Conservation (phyloP, 2,888 invertebrate species). For the Podabrus alpinus region DNA sequence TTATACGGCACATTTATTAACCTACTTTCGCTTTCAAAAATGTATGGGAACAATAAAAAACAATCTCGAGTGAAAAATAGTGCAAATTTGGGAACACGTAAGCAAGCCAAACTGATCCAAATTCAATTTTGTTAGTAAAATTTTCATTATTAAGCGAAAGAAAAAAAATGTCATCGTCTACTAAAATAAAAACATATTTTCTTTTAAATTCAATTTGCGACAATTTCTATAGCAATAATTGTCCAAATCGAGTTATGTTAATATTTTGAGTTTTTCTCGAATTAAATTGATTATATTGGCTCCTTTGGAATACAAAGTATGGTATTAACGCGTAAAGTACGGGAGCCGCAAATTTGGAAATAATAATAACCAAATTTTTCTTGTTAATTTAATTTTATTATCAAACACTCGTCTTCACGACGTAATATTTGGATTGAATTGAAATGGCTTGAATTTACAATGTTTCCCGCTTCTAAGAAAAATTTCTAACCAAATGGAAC, state of each 20-base stretch:
- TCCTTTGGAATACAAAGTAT: slow-evolving; percentile 26
- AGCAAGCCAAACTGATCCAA: too few relatives aligned
- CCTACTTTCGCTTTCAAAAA: background rate
- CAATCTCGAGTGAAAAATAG: background rate
- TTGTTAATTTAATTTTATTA: slow-evolving; percentile 32
- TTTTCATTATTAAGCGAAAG: background rate
- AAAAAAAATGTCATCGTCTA: background rate
- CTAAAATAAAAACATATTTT: background rate
- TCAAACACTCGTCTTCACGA: slow-evolving; percentile 30
- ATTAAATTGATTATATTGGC: slow-evolving; percentile 18
- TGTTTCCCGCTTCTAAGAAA: slow-evolving; percentile 21
- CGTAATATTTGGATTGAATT: slow-evolving; percentile 32
- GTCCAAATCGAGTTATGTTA: slow-evolving; percentile 11
- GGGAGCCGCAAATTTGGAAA: slow-evolving; percentile 20
- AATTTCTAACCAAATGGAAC: slow-evolving; percentile 32
- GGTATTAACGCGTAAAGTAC: slow-evolving; percentile 17
- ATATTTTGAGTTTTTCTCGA: slow-evolving; percentile 11
- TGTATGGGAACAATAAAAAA: background rate
- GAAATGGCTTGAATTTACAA: slow-evolving; percentile 28
- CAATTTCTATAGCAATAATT: background rate
- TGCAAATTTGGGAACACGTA: background rate
- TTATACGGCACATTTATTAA: background rate
- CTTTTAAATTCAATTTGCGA: background rate
- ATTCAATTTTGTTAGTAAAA: too few relatives aligned
- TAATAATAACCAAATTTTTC: slow-evolving; percentile 32